Evolutionary conservation across 35 echinoderm and acorn worm species (phyloP), one percentile per base, ranked within the genome.

Genomic region (Ptychodera flava): DNA sequence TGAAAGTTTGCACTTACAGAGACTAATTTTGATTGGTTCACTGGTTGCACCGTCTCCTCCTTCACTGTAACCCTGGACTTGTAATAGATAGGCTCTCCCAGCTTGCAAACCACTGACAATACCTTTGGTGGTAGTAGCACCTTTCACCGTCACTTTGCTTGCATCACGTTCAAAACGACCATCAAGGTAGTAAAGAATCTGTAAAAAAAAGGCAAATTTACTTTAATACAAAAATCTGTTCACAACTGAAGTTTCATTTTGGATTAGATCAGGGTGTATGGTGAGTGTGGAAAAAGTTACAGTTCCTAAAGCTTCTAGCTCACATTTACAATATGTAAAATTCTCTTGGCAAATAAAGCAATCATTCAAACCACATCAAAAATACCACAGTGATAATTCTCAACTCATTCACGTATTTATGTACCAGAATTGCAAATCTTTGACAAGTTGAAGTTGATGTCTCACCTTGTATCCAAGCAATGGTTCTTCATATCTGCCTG

Each of bases 91-190:
- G 1, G 37, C 32, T 36, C 37, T 34, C 10, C 37, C 82, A 36
- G 82, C 33, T 16, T 83, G 37, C 2, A 83, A 1, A 36, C 35
- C 33, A 30, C 37, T 35, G 30, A 83, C 33, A 2, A 36, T 37
- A 16, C 34, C 82, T 15, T 83, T 37, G 0, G 82, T 83, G 6
- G 45, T 12, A 37, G 32, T 36, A 36, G 82, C 33, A 15, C 16
- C 82, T 37, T 83, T 37, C 1, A 83, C 82, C 34, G 34, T 28
- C 37, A 37, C 82, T 16, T 1, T 37, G 12, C 37, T 37, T 16
- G 82, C 82, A 83, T 83, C 82, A 83, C 37, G n/a, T 37, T 83
- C 82, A 83, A 83, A 83, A 12, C n/a, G 30, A 28, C 82, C 82
- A 28, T 36, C 34, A 37, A 36, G 82, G 33, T 36, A 83, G 82